Base-by-base conservation (phyloP, 2,113 vertebrate species). In the Hoplias malabaricus region DNA sequence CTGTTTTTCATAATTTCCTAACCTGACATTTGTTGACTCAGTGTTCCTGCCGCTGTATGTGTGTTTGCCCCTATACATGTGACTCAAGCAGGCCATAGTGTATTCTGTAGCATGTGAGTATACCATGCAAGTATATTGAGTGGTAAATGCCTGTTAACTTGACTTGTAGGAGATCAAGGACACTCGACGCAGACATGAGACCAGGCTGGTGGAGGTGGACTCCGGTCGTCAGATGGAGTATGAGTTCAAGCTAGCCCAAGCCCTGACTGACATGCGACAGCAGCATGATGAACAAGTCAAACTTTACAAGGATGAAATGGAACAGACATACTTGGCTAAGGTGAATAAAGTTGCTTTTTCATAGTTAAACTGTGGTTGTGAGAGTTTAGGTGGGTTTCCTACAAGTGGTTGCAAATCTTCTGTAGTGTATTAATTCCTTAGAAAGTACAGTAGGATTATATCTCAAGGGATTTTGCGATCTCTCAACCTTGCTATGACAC, bases 141-240 rank as follows among this genome's bases (percentile, higher is more conserved):
- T n/a, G n/a, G n/a, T n/a, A n/a, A n/a, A n/a, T 7, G 6, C n/a
- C 6, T 57, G 19, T 5, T 33, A 8, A 0, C 14, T 14, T 1
- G 14, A n/a, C 19, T 61, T 21, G 0, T 69, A 98, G 96, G 95
- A 98, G 73, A 91, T 96, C 21, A 96, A 95, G 33, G 94, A 97
- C 79, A 92, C 90, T 0, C 90, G 87, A 29, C 91, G 85, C 31
- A 93, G 92, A 14, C 93, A 93, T 0, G 94, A 96, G 76, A 92
- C 88, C 0, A 91, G 85, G 0, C 81, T 96, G 84, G 93, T 93
- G 10, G 94, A 96, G 79, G 92, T 94, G 62, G 94, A 95, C 73
- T 94, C 94, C 11, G 95, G 94, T 0, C 87, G 80, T 5, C 92
- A 93, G 59, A 83, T 91, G 5, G 96, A 96, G 3, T 96, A 94